Evolutionary conservation across 1,140 invertebrate species (phyloP).

Genomic region (Schlechtendalia chinensis): DNA sequence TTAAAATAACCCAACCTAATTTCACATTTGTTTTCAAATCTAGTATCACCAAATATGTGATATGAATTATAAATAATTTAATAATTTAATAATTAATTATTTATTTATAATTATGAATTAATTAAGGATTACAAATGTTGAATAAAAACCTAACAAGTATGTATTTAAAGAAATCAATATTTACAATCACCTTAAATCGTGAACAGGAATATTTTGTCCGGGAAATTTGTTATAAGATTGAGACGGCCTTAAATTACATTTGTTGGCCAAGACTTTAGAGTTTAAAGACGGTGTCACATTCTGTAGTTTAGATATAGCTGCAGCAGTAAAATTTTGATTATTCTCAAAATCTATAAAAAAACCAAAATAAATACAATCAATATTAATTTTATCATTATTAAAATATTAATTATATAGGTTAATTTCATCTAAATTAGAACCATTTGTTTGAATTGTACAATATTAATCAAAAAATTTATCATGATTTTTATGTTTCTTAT

Average conservation of each 20-base stretch:
- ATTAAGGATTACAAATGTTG: no score
- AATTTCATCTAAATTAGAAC: not conserved
- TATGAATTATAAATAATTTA: no score
- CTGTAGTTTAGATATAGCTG: constrained; percentile 4
- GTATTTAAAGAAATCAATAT: no score
- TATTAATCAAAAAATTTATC: not conserved
- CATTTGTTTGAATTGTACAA: no score
- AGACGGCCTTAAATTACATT: constrained; percentile 34
- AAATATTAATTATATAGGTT: not conserved
- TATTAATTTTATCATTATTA: no score
- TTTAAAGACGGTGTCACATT: not conserved
- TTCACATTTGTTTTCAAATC: no score
- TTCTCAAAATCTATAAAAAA: constrained; percentile 45
- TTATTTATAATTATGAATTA: no score
- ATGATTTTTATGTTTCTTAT: no score
- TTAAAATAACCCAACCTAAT: no score
- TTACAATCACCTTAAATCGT: constrained; percentile 30
- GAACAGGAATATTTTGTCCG: constrained; percentile 10
- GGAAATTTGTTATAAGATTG: constrained; percentile 39
- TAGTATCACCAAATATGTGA: no score
- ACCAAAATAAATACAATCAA: not conserved
- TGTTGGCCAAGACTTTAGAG: constrained; percentile 4
- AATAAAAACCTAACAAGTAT: no score
- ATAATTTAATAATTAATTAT: no score
- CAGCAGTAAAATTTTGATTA: not conserved